Conservation (phyloP, 2,113 vertebrate genomes). For the Eulemur macaco region DNA sequence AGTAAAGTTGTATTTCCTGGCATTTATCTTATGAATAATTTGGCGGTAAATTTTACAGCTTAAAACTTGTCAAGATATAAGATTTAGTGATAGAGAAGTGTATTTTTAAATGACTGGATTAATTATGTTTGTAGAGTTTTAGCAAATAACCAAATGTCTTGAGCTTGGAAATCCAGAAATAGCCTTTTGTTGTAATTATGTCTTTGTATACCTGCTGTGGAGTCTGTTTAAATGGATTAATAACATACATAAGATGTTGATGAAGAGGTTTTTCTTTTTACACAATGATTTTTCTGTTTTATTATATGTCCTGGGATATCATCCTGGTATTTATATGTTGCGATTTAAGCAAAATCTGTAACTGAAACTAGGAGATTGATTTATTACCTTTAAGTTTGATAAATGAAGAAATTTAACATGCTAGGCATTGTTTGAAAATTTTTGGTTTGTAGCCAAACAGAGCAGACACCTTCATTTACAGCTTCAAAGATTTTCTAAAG, state of each 20-base stretch:
- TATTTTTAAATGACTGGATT: slow-evolving; percentile 8
- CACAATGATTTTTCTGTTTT: neutral
- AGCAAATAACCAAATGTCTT: neutral
- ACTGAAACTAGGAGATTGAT: neutral
- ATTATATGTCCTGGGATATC: neutral
- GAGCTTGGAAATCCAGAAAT: neutral
- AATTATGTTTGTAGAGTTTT: neutral
- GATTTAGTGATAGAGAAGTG: neutral
- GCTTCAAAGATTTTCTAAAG: neutral
- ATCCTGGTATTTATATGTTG: neutral
- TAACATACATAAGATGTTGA: neutral
- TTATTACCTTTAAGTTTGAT: neutral
- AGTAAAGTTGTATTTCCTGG: neutral
- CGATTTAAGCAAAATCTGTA: neutral
- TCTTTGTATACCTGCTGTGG: neutral
- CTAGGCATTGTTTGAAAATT: neutral
- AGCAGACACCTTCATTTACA: neutral
- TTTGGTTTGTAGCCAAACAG: neutral
- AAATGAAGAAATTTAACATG: neutral
- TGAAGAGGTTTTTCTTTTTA: neutral
- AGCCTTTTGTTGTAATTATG: neutral
- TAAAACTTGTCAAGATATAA: neutral
- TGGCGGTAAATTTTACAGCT: neutral
- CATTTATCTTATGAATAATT: slow-evolving; percentile 50
- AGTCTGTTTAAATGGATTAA: neutral